These are phyloP conservation scores for Drosophila mayri DNA, from an alignment of 1,140 invertebrate species.

Conservation along the genomic window DNA sequence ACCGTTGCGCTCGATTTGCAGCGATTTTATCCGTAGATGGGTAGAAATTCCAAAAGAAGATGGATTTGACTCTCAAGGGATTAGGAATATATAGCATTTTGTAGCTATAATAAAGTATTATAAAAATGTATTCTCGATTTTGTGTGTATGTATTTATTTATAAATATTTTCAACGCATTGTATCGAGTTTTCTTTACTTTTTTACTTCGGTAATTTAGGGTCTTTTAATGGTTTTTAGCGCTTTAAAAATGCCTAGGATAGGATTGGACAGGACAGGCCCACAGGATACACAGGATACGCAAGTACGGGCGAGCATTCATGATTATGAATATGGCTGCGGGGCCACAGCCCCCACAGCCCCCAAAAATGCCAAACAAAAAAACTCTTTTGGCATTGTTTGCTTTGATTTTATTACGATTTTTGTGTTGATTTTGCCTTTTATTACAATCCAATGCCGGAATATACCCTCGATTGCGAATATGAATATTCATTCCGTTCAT, in stretches of 20 bases:
- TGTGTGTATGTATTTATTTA: too few species aligned
- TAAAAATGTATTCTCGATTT: too few species aligned
- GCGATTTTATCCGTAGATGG: slow-evolving; percentile 21
- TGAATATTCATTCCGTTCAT: slow-evolving; percentile 51
- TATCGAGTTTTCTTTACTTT: too few species aligned
- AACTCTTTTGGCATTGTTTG: slow-evolving; percentile 63
- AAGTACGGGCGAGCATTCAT: slow-evolving; percentile 21
- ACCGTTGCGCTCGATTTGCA: slow-evolving; percentile 40
- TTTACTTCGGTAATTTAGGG: too few species aligned
- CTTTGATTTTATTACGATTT: slow-evolving; percentile 82
- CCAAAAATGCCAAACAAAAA: not conserved
- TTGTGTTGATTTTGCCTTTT: slow-evolving; percentile 82
- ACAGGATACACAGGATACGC: slow-evolving; percentile 32
- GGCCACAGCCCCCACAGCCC: slow-evolving; percentile 2
- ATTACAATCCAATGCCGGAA: slow-evolving; percentile 72
- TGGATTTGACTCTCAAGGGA: not conserved
- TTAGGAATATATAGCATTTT: not conserved
- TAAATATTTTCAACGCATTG: too few species aligned
- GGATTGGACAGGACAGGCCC: slow-evolving; percentile 3
- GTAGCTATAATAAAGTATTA: not conserved
- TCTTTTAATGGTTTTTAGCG: too few species aligned
- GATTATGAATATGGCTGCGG: slow-evolving; percentile 39
- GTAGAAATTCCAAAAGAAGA: slow-evolving; percentile 7
- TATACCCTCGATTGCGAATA: slow-evolving; percentile 33
- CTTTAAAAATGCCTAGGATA: too few species aligned